Conservation (phyloP, 2,113 vertebrate genomes). For the Cnemophilus loriae region DNA sequence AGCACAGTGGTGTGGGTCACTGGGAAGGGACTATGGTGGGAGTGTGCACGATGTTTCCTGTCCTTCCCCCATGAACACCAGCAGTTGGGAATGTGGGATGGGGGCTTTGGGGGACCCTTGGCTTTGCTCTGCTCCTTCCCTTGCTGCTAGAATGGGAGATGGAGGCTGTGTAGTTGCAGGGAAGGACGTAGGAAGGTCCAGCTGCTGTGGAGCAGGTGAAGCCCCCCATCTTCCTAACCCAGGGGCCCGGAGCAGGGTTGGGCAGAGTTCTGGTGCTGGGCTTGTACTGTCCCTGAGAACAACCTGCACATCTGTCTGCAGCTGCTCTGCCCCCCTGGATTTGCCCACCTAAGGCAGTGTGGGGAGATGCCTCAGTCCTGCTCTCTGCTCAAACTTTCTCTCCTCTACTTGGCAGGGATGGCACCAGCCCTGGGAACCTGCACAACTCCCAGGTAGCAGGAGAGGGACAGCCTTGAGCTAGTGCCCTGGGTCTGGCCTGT, state of each 20-base stretch:
- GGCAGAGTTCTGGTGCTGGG: not conserved
- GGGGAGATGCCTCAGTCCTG: not conserved
- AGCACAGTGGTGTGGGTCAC: not conserved
- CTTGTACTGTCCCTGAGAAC: not conserved
- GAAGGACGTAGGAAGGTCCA: not conserved
- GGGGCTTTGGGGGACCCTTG: not conserved
- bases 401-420: not conserved
- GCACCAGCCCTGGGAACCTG: not conserved
- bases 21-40: not conserved
- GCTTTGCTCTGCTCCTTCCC: not conserved
- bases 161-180: not conserved
- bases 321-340: not conserved
- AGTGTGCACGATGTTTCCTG: not conserved
- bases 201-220: not conserved
- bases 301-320: not conserved
- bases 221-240: not conserved
- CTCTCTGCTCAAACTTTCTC: not conserved
- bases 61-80: not conserved
- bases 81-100: not conserved
- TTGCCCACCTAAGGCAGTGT: not conserved
- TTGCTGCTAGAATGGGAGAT: not conserved
- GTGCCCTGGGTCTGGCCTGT: rapidly evolving
- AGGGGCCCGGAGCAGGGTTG: not conserved
- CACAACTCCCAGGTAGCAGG: rapidly evolving
- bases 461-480: not conserved